Evolutionary conservation across 53 echinoderm and acorn worm genomes (phyloP).

Genomic region (Astropecten irregularis): DNA sequence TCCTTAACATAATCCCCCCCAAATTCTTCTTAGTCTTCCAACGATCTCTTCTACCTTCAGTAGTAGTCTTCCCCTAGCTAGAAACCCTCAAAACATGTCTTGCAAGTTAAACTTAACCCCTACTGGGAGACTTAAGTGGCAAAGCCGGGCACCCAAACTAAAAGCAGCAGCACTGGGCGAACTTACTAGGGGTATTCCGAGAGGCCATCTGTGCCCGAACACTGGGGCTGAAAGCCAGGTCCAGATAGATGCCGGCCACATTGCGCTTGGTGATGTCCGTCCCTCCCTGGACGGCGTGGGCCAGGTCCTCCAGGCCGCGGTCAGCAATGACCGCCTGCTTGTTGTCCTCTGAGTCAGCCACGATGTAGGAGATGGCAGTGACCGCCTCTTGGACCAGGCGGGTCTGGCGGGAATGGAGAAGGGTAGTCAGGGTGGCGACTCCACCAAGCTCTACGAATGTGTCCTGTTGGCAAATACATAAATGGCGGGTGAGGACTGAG

Average conservation of each 20-base stretch:
- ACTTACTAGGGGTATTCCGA: constrained; percentile 85
- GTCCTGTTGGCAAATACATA: constrained; percentile 54
- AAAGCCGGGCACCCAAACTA: no score
- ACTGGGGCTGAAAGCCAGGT: constrained; percentile 87
- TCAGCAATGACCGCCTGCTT: constrained; percentile 81
- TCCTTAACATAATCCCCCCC: no score
- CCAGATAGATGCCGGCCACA: constrained; percentile 87
- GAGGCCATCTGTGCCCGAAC: constrained; percentile 87
- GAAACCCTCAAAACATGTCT: no score
- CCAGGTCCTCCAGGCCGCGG: constrained; percentile 91
- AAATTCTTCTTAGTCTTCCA: no score
- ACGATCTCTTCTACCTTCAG: no score
- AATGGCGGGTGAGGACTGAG: neutral
- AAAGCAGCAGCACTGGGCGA: no score
- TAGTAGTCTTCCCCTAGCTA: no score
- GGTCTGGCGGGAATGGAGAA: constrained; percentile 77
- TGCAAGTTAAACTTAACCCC: no score
- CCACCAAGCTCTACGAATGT: constrained; percentile 96
- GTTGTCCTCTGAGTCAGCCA: constrained; percentile 94
- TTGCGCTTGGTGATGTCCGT: constrained; percentile 71
- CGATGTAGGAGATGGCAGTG: constrained; percentile 94
- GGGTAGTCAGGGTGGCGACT: constrained; percentile 76
- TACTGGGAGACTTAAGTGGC: no score
- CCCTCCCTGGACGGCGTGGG: constrained; percentile 86
- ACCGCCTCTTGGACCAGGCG: constrained; percentile 91